Evolutionary conservation across 2,888 invertebrate genomes (phyloP), one percentile per base, ranked within the genome.

Genomic region (Onthophagus sagittarius): DNA sequence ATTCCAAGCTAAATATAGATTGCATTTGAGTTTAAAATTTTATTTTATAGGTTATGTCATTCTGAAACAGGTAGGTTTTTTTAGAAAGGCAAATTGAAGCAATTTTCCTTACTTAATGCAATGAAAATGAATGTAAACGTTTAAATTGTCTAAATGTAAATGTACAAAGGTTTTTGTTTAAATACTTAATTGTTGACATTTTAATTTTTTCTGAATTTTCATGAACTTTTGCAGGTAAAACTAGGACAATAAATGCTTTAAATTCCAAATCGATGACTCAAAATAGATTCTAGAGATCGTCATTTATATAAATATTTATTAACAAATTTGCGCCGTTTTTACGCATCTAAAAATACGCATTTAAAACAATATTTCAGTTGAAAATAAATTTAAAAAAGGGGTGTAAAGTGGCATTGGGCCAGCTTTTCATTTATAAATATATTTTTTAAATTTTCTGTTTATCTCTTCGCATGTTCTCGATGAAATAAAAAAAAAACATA

Each of bases 1-100:
- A 72, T 71, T 39, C 15, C 23, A 33, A 15, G 64, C 73, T 75
- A 75, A 71, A 67, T 75, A 72, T 75, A 73, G 71, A 75, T 53
- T 53, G 39, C n/a, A 7, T 53, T 53, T 53, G 62, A 53, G 32
- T 15, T 31, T 14, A 63, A 33, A 33, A 73, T 39, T 31, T 69
- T 5, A 13, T 63, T 70, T 72, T 67, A 75, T 71, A 77, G 77
- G 77, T 77, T 77, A 75, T 75, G 73, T 74, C 32, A 70, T 62
- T 67, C 64, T 70, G 72, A 75, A 77, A 76, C 73, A 75, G 74
- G 75, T 75, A 72, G 73, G 70, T 72, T 69, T 9, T n/a, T 23
- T 13, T 23, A 23, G 23, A 23, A 23, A 23, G 23, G 23, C 23
- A 23, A n/a, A 23, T 23, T 23, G 23, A 23, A 23, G 3, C 23